A percentile compares a stretch with the other conserved stretches of the same genome.
Evolutionary conservation across 2,113 vertebrate genomes (phyloP).

Genomic region (Cisticola juncidis): DNA sequence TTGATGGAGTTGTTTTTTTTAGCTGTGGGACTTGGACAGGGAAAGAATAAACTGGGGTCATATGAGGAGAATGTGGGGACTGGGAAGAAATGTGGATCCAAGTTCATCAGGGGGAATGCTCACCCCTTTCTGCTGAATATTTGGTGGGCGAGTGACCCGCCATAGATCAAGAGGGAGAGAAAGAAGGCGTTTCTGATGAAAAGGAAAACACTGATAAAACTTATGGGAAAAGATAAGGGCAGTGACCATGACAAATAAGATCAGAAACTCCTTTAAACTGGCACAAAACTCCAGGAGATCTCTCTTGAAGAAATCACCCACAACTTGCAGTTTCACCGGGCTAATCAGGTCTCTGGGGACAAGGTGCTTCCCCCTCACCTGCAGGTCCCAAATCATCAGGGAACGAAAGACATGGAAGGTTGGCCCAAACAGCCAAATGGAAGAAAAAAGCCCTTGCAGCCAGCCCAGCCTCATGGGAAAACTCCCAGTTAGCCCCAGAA

Average conservation of each 20-base stretch:
- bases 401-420: not conserved
- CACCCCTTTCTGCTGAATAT: not conserved
- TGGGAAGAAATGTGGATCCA: not conserved
- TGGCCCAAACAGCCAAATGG: not conserved
- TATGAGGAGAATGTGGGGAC: not conserved
- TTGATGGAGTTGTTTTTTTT: slow-evolving; percentile 20
- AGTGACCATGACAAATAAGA: not conserved
- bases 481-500: not conserved
- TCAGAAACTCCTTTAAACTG: not conserved
- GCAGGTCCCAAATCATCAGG: not conserved
- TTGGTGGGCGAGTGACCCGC: not conserved
- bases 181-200: not conserved
- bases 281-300: not conserved
- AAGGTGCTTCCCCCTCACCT: not conserved
- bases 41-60: not conserved
- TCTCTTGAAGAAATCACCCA: not conserved
- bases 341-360: not conserved
- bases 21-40: not conserved
- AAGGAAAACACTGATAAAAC: slow-evolving; percentile 14
- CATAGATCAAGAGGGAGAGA: not conserved
- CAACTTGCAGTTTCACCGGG: not conserved
- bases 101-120: not conserved
- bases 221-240: slow-evolving; percentile 20
- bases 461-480: not conserved
- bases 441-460: not conserved